Conservation (phyloP, 2,797 vertebrate species). For the Heliangelus exortis region DNA sequence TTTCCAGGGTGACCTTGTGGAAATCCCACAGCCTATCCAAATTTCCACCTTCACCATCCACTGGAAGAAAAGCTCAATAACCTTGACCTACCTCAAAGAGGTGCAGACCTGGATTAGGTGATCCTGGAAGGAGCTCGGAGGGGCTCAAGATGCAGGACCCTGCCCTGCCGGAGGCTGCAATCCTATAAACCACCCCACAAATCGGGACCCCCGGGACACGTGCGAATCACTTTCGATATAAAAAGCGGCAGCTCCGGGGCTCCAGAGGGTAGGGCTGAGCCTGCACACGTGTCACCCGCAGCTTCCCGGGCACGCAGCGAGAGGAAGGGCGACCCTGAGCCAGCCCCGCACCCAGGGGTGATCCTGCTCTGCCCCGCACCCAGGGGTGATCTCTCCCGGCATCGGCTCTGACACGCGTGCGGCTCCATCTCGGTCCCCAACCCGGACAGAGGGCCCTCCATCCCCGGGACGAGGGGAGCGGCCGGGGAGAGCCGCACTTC, state of each 20-base stretch:
- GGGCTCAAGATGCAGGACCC: background rate
- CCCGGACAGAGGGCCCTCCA: background rate
- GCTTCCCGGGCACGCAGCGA: background rate
- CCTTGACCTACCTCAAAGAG: constrained; percentile 46
- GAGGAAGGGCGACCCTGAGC: background rate
- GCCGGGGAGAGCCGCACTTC: background rate
- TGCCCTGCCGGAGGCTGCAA: background rate
- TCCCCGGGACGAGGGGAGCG: too few relatives aligned
- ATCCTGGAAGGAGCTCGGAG: background rate
- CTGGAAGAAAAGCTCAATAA: background rate
- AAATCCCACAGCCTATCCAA: background rate
- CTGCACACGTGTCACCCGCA: constrained; percentile 36
- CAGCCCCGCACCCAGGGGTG: background rate
- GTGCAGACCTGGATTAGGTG: background rate
- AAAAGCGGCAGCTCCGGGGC: background rate
- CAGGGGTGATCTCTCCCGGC: background rate
- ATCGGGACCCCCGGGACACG: background rate
- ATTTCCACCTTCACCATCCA: background rate
- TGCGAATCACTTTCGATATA: fast-evolving
- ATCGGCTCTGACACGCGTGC: background rate
- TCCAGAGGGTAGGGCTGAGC: background rate
- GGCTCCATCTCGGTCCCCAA: background rate
- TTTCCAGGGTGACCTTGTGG: constrained; percentile 31
- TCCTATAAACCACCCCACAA: background rate
- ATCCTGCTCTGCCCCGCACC: background rate